Evolutionary conservation across 2,888 invertebrate genomes (phyloP).

Genomic region (Philaethria dido): DNA sequence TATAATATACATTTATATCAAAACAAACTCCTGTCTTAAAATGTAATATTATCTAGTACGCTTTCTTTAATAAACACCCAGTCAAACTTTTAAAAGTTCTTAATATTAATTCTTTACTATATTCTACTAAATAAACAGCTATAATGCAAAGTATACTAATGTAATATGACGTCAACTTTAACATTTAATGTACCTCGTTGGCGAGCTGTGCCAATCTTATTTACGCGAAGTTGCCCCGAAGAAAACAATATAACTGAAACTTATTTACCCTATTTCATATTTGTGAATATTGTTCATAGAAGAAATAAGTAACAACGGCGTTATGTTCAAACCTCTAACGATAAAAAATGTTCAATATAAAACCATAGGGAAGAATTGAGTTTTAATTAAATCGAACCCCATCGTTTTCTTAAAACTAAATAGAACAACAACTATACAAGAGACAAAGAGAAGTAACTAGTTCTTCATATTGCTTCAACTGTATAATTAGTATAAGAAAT

Average conservation of each 20-base stretch:
- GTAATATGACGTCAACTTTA: conserved; percentile 35
- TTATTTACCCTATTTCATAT: conserved; percentile 30
- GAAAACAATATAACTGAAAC: conserved; percentile 36
- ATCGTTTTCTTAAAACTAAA: too few species aligned
- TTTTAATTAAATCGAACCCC: too few species aligned
- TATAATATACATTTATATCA: conserved; percentile 26
- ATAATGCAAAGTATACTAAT: conserved; percentile 31
- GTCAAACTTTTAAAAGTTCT: conserved; percentile 31
- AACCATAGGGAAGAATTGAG: neutral
- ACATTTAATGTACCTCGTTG: conserved; percentile 31
- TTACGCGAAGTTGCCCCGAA: conserved; percentile 34
- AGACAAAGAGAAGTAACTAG: too few species aligned
- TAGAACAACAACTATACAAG: too few species aligned
- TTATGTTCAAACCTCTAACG: conserved; percentile 34
- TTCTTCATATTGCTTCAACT: too few species aligned
- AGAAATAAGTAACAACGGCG: conserved; percentile 37
- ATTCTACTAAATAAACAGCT: conserved; percentile 29
- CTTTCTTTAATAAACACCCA: conserved; percentile 32
- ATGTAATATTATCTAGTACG: conserved; percentile 35
- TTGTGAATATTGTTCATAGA: conserved; percentile 38
- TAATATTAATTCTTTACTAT: conserved; percentile 30
- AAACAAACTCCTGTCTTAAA: conserved; percentile 29
- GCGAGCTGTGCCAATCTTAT: conserved; percentile 31
- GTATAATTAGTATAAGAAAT: too few species aligned
- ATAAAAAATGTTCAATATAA: conserved; percentile 30